Conservation (phyloP, 1,140 invertebrate genomes). For the Drosophila nigromelanica region DNA sequence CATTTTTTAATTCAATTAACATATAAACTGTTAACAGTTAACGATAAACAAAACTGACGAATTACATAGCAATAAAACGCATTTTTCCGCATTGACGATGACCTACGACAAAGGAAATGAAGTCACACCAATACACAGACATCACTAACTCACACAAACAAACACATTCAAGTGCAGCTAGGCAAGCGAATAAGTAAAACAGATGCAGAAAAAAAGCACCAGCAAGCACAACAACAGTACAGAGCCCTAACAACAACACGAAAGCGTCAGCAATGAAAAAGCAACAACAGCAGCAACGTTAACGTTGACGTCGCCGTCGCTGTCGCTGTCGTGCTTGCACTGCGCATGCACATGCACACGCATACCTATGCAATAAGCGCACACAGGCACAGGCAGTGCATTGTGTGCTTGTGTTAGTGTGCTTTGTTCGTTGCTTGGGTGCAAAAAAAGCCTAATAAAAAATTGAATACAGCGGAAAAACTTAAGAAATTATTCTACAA, state of each 20-base stretch:
- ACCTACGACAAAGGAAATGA: slow-evolving; percentile 84
- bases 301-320: slow-evolving; percentile 10
- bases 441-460: slow-evolving; percentile 35
- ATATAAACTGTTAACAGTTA: slow-evolving; percentile 3
- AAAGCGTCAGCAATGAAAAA: slow-evolving; percentile 43
- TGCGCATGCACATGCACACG: slow-evolving; percentile 74
- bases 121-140: slow-evolving; percentile 74
- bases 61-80: slow-evolving; percentile 54
- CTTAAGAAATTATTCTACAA: slow-evolving; percentile 37
- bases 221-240: slow-evolving; percentile 28
- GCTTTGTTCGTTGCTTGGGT: slow-evolving; percentile 65
- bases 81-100: slow-evolving; percentile 77
- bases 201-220: slow-evolving; percentile 30
- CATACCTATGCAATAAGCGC: slow-evolving; percentile 29
- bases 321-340: slow-evolving; percentile 40
- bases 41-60: slow-evolving; percentile 24
- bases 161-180: slow-evolving; percentile 35
- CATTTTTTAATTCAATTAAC: neutral
- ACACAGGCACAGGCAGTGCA: slow-evolving; percentile 21
- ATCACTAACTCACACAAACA: slow-evolving; percentile 16
- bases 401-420: slow-evolving; percentile 49
- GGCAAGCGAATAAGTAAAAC: slow-evolving; percentile 56
- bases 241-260: slow-evolving; percentile 26
- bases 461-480: slow-evolving; percentile 37
- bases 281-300: slow-evolving; percentile 47